A percentile compares a stretch with the other conserved stretches of the same genome.
These are phyloP conservation scores for Notamacropus eugenii DNA, from an alignment of 2,797 vertebrate species.

Conservation along the genomic window DNA sequence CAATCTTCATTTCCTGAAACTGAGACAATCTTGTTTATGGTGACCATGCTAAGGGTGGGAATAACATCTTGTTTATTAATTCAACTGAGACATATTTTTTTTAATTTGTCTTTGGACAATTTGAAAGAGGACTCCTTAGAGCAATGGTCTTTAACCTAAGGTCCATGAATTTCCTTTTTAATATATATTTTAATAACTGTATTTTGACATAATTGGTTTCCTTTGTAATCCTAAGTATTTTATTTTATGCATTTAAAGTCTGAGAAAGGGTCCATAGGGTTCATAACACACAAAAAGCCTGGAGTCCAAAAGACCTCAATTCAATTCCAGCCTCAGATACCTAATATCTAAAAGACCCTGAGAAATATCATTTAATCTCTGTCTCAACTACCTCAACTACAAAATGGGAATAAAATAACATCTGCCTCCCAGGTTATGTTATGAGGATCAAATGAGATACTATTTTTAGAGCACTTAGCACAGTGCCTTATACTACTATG, in stretches of 20 bases:
- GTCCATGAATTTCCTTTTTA: background rate
- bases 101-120: background rate
- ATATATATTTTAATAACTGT: background rate
- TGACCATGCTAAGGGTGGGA: background rate
- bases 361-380: background rate
- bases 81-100: background rate
- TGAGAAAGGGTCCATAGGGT: background rate
- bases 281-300: background rate
- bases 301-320: background rate
- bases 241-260: background rate
- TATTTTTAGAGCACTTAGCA: background rate
- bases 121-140: background rate
- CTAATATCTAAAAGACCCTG: background rate
- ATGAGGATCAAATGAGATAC: background rate
- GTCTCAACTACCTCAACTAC: background rate
- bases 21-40: background rate
- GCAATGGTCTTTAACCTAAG: background rate
- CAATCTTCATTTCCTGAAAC: background rate
- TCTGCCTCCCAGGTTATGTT: background rate
- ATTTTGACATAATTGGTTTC: background rate
- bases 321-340: background rate
- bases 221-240: background rate
- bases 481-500: background rate
- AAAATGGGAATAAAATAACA: background rate
- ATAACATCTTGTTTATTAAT: background rate